A percentile compares a stretch with the other conserved stretches of the same genome.
phyloP scores from a whole-genome alignment of 1,140 invertebrate species.

The Ylistrum balloti region DNA sequence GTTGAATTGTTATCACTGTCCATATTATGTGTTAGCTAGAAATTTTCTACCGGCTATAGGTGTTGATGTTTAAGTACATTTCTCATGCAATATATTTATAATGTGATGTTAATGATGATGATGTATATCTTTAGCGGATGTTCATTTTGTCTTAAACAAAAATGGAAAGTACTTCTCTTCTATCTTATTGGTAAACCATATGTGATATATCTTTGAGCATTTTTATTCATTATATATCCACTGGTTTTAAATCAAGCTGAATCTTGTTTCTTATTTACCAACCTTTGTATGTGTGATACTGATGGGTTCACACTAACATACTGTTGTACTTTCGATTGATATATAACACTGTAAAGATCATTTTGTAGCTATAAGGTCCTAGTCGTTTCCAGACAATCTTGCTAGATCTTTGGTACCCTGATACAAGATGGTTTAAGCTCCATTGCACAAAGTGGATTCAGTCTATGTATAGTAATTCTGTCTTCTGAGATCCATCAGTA shows the following conservation, averaged over 20 bases:
- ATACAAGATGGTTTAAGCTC: no score
- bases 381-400: no score
- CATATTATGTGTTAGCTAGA: neutral
- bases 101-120: neutral
- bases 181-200: neutral
- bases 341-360: neutral
- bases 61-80: conserved; percentile 20
- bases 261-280: neutral
- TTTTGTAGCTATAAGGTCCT: neutral
- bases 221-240: neutral
- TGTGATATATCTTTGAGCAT: neutral
- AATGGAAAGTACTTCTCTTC: neutral
- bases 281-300: neutral
- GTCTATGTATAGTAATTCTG: no score
- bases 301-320: no score
- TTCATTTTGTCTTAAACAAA: neutral
- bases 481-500: no score
- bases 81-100: conserved; percentile 21
- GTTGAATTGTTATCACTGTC: conserved; percentile 14
- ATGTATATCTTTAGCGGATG: neutral
- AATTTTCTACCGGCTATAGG: neutral
- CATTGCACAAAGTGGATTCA: no score
- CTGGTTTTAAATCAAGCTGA: neutral
- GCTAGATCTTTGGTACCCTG: no score
- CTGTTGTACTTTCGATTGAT: neutral